These are phyloP conservation scores for Syngnathus rostellatus DNA, from an alignment of 2,797 vertebrate species.

Conservation along the genomic window DNA sequence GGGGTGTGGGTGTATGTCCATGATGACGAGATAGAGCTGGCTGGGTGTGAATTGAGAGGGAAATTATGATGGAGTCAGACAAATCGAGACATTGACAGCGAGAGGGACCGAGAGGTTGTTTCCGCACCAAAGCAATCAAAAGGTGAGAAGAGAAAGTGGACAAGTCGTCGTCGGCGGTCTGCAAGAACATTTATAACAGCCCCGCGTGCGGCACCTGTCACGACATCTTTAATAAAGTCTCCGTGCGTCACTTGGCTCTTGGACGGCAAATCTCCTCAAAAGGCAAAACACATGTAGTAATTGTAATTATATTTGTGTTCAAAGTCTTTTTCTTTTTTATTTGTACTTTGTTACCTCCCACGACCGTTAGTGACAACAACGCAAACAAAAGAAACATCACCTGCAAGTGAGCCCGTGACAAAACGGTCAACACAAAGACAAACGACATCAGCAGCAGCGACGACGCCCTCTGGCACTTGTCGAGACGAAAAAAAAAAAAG, in stretches of 20 bases:
- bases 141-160: constrained; percentile 35
- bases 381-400: background rate
- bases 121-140: constrained; percentile 57
- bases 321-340: too few species aligned
- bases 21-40: constrained; percentile 22
- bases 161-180: constrained; percentile 23
- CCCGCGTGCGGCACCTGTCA: constrained; percentile 43
- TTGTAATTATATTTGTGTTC: constrained; percentile 9
- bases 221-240: constrained; percentile 57
- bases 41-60: constrained; percentile 22
- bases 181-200: constrained; percentile 9
- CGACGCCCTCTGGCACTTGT: background rate
- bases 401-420: background rate
- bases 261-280: constrained; percentile 11
- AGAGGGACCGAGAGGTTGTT: constrained; percentile 45
- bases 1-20: constrained; percentile 9
- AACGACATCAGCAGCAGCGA: background rate
- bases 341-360: too few species aligned
- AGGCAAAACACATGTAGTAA: constrained; percentile 4
- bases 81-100: constrained; percentile 31
- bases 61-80: constrained; percentile 28
- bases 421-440: background rate
- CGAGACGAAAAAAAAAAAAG: background rate
- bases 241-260: constrained; percentile 29
- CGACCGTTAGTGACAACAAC: background rate